phyloP scores from a whole-genome alignment of 2,888 invertebrate genomes.

The Rugalucina vietnamica region DNA sequence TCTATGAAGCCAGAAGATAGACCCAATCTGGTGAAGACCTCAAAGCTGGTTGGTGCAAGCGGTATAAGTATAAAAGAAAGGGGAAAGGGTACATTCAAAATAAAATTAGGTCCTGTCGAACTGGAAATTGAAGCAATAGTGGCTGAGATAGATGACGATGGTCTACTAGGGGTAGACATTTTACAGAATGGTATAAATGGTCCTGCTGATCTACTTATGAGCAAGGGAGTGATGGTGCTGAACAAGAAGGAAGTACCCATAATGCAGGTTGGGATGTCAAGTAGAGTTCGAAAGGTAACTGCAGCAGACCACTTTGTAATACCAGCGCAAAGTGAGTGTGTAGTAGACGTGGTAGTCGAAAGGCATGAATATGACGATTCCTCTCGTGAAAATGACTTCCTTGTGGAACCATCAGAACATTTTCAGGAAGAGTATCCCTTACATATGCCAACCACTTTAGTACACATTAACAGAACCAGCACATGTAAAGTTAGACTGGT shows the following conservation, averaged over 20 bases:
- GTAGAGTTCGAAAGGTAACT: slow-evolving; percentile 12
- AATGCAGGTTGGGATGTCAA: slow-evolving; percentile 8
- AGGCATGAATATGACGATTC: slow-evolving; percentile 21
- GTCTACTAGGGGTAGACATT: slow-evolving; percentile 1
- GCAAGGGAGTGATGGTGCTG: neutral
- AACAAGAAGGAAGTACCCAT: slow-evolving; percentile 31
- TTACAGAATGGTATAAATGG: neutral
- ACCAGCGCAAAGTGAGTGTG: slow-evolving; percentile 29
- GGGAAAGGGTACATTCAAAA: neutral
- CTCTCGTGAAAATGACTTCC: neutral
- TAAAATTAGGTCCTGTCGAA: neutral
- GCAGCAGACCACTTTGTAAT: slow-evolving; percentile 39
- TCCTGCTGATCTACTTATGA: slow-evolving; percentile 21
- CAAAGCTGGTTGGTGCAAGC: neutral
- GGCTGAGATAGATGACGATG: neutral
- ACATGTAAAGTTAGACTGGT: slow-evolving; percentile 46
- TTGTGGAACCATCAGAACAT: slow-evolving; percentile 39
- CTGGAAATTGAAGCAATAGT: neutral
- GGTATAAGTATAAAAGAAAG: neutral
- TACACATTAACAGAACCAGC: slow-evolving; percentile 29
- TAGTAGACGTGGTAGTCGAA: slow-evolving; percentile 46
- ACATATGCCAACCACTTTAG: slow-evolving; percentile 43
- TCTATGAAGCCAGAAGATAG: neutral
- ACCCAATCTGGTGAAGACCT: neutral
- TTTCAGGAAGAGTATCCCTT: slow-evolving; percentile 44